Base-by-base conservation (phyloP, 2,797 vertebrate genomes). In the Carcharodon carcharias region DNA sequence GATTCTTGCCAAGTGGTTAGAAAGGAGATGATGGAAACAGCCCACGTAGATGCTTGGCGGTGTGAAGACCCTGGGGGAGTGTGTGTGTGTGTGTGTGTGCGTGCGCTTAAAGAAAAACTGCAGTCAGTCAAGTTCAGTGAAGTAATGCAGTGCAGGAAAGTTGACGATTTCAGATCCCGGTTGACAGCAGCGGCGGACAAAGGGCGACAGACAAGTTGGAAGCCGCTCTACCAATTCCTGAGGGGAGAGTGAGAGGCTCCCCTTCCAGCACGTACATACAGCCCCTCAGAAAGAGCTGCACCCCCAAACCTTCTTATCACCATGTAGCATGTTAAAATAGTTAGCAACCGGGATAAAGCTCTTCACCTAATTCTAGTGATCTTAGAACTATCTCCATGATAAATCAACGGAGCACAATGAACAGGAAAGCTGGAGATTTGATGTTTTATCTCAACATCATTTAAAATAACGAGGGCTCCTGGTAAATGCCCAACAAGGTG, bases 121-220 rank as follows among this genome's bases (percentile, higher is more conserved):
- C 45, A 28, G 35, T 88, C 87, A 56, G 87, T 23, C 56, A 35
- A 35, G 40, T 69, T 54, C 93, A 31, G 92, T 65, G 63, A 35
- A 95, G 40, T 95, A 18, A 54, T 16, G 71, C 69, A 31, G 69
- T 8, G 40, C 63, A 5, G 2, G 35, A 21, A 45, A 21, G 61
- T 94, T 88, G 50, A 56, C 23, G 23, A 88, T 88, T 88, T 94
- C 18, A 11, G 8, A n/a, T n/a, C n/a, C n/a, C n/a, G 18, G 16
- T 71, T 5, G 69, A 71, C 26, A 31, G 65, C 9, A 26, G 45
- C 26, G 45, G 50, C 5, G 28, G 18, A 31, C 69, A 56, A 23
- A 63, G 61, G 87, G 92, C 92, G 96, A 65, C 96, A 56, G 96
- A 96, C 50, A 96, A 92, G 40, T 85, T 28, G 96, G 88, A 69